phyloP scores from a whole-genome alignment of 2,113 vertebrate genomes.

The Corythornis madagascariensis region DNA sequence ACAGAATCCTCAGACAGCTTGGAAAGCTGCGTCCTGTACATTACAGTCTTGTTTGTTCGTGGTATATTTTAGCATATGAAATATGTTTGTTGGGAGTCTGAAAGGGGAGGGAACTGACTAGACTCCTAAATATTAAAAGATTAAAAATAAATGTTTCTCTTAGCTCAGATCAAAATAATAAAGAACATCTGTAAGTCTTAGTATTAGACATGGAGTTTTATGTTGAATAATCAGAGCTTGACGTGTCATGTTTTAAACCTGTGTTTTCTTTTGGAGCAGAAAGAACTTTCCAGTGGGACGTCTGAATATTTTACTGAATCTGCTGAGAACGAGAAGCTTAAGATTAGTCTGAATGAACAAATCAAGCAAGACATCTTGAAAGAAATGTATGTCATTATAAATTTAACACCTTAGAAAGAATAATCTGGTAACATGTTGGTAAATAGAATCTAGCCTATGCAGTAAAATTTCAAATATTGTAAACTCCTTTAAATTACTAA shows the following conservation, averaged over 20 bases:
- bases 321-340: conserved; percentile 38
- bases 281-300: conserved; percentile 60
- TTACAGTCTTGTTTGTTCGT: conserved; percentile 54
- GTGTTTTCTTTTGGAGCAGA: conserved; percentile 74
- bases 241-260: conserved; percentile 63
- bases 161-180: conserved; percentile 56
- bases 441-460: not conserved
- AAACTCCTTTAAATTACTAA: not conserved
- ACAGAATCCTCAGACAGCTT: conserved; percentile 60
- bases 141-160: conserved; percentile 52
- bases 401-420: not conserved
- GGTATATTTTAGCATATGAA: conserved; percentile 47
- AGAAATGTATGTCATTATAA: conserved; percentile 70
- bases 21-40: conserved; percentile 56
- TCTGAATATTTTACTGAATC: conserved; percentile 86
- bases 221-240: conserved; percentile 60
- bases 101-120: conserved; percentile 30
- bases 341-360: conserved; percentile 30
- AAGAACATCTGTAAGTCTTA: conserved; percentile 58
- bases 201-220: conserved; percentile 26
- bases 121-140: conserved; percentile 36
- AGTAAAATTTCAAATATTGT: not conserved
- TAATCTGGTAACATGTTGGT: not conserved
- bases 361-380: conserved; percentile 69
- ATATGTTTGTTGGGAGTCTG: conserved; percentile 8